Evolutionary conservation across 2,888 invertebrate genomes (phyloP).

Genomic region (Leucozona laternaria): DNA sequence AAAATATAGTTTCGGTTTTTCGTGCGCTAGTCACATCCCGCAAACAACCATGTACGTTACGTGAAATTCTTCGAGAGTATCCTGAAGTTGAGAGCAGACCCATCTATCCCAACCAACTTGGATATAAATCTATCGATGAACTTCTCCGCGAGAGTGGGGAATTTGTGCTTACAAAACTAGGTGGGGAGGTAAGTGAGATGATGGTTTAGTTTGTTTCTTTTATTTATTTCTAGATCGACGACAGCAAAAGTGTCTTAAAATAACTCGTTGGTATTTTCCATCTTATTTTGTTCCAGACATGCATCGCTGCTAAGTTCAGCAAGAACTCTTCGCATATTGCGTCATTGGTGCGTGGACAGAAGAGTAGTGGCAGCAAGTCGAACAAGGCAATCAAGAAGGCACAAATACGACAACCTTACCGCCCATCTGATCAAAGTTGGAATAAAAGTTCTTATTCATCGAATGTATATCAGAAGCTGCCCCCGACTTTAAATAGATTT

Average conservation of each 20-base stretch:
- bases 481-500: conserved; percentile 66
- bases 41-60: conserved; percentile 80
- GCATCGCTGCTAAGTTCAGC: conserved; percentile 79
- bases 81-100: conserved; percentile 86
- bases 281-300: conserved; percentile 76
- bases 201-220: conserved; percentile 32
- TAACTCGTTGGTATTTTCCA: conserved; percentile 61
- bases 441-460: conserved; percentile 78
- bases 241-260: conserved; percentile 65
- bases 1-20: conserved; percentile 78
- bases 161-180: conserved; percentile 84
- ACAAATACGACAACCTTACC: conserved; percentile 76
- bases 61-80: conserved; percentile 86
- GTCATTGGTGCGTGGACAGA: conserved; percentile 80
- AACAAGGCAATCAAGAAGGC: conserved; percentile 56
- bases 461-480: conserved; percentile 76
- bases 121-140: conserved; percentile 86
- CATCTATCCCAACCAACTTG: conserved; percentile 87
- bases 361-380: conserved; percentile 75
- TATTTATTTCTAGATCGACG: conserved; percentile 42
- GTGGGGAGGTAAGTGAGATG: conserved; percentile 84
- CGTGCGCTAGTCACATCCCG: conserved; percentile 81
- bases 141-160: conserved; percentile 87
- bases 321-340: conserved; percentile 80
- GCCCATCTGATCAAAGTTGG: conserved; percentile 77